A percentile compares a stretch with the other conserved stretches of the same genome.
Conservation (phyloP, 53 echinoderm and acorn worm genomes). For the Pentamera pediparva region DNA sequence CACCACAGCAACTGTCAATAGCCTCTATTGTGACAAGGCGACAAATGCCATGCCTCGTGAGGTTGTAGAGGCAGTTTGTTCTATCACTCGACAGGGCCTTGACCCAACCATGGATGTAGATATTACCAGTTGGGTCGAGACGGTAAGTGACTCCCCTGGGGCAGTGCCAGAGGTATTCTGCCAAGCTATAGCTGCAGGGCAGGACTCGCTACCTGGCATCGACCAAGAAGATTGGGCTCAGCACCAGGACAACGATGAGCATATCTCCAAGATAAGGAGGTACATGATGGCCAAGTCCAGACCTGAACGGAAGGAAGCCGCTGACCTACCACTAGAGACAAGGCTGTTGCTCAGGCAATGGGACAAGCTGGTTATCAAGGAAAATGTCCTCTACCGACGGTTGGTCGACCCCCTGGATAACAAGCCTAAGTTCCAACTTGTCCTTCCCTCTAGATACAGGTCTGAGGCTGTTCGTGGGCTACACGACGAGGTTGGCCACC, state of each 20-base stretch:
- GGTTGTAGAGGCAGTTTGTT: neutral
- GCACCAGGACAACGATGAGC: slow-evolving; percentile 7
- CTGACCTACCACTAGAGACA: neutral
- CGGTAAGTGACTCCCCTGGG: slow-evolving; percentile 10
- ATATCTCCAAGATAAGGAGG: neutral
- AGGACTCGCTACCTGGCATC: slow-evolving; percentile 17
- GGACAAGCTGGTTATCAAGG: slow-evolving; percentile 42
- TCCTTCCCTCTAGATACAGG: neutral
- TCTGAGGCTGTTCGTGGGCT: no score
- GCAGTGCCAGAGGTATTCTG: slow-evolving; percentile 6
- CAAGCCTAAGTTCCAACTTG: neutral
- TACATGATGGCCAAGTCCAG: neutral
- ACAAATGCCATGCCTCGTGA: neutral
- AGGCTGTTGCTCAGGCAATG: neutral
- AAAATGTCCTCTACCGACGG: slow-evolving; percentile 62
- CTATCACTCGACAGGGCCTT: no score
- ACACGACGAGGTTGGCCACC: no score
- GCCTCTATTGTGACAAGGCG: neutral
- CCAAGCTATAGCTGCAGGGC: neutral
- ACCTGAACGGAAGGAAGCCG: neutral
- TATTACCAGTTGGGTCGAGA: no score
- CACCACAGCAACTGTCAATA: no score
- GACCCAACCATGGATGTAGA: neutral
- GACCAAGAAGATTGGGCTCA: slow-evolving; percentile 4
- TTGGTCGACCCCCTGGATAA: slow-evolving; percentile 59